phyloP scores from a whole-genome alignment of 1,140 invertebrate genomes.

The Procambarus clarkii region DNA sequence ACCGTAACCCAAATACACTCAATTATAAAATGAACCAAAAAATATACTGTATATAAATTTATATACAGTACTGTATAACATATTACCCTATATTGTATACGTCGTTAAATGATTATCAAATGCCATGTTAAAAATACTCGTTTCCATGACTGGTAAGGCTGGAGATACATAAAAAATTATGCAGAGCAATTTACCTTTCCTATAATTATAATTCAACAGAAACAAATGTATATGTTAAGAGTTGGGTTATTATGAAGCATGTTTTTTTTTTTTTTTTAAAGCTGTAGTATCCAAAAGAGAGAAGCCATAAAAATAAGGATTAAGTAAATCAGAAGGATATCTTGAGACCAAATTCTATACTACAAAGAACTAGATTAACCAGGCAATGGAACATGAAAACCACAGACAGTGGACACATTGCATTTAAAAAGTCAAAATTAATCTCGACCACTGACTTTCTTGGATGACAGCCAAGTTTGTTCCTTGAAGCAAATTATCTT shows the following conservation, averaged over 20 bases:
- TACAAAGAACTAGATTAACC: neutral
- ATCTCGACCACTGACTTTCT: neutral
- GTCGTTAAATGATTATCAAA: neutral
- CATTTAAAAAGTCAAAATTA: neutral
- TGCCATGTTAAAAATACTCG: neutral
- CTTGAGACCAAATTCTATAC: neutral
- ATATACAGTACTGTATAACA: neutral
- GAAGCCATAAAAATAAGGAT: neutral
- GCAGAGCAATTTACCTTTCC: neutral
- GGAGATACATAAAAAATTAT: neutral
- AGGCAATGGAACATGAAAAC: neutral
- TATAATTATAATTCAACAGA: neutral
- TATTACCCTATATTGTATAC: neutral
- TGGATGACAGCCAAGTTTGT: neutral
- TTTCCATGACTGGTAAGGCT: neutral
- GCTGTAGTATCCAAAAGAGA: neutral
- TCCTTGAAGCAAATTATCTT: no score
- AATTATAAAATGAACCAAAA: neutral
- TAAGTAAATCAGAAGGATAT: neutral
- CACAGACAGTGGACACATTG: neutral
- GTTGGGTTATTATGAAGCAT: slow-evolving; percentile 10
- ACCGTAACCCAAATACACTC: neutral
- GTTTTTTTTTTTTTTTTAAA: neutral
- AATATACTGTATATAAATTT: neutral
- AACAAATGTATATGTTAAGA: neutral